Evolutionary conservation across 2,888 invertebrate genomes (phyloP), one percentile per base, ranked within the genome.

Genomic region (Torymus auratus): DNA sequence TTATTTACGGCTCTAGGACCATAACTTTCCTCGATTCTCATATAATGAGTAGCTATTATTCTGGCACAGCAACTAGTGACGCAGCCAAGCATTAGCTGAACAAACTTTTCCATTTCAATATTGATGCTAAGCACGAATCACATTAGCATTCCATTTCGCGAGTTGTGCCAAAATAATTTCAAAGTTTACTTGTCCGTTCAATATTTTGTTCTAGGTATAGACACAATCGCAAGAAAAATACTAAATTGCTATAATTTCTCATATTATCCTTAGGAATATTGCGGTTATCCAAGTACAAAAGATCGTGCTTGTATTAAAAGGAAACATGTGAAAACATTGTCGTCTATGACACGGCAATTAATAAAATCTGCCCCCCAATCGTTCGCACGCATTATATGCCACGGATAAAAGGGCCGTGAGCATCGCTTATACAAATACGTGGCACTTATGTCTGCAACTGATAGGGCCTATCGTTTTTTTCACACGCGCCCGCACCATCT

Each of bases 401-500:
- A 60, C 28, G 52, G 60, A 60, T 50, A 56, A 14, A 52, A 55
- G 2, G 14, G 17, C 64, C 14, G 53, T 64, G 55, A 13, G 56
- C n/a, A n/a, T 17, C 65, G 69, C 76, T 62, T 55, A 28, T n/a
- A 68, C 65, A 76, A 75, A 75, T 75, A 61, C 41, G 23, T 53
- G 61, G 67, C 76, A 76, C 69, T 69, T 62, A 55, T 67, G 76
- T 28, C 68, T 60, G 76, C 68, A 62, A 76, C 61, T 41, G 76
- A 76, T 76, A 76, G 14, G 67, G 61, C 53, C 52, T 69, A 69
- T 76, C 68, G 60, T 23, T 76, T 76, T 76, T 73, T 76, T 67
- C 41, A 41, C 55, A 41, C 69, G 10, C 62, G 41, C 61, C 53
- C 76, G 41, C 69, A 69, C n/a, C 74, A 67, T 53, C 68, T 56